Conservation (phyloP, 64 coral and sea anemone species). For the Montipora sp. region DNA sequence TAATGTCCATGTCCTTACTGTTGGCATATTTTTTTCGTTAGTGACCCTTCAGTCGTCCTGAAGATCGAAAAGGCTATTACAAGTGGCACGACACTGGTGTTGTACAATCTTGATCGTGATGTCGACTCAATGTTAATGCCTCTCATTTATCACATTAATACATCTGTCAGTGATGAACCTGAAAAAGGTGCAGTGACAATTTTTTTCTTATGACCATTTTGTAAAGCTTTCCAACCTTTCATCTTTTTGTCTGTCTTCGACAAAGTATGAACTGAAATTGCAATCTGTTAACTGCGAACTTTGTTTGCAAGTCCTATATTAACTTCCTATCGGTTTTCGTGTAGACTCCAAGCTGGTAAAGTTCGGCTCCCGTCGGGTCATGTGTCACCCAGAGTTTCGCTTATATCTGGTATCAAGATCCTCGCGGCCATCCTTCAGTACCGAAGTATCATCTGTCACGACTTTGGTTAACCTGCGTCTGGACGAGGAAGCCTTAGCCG, state of each 20-base stretch:
- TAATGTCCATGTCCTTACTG: background rate
- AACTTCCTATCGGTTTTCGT: background rate
- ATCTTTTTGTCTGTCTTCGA: background rate
- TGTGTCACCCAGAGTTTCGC: conserved; percentile 90
- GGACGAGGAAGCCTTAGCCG: conserved; percentile 73
- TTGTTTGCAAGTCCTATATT: background rate
- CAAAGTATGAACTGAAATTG: background rate
- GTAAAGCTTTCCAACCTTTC: background rate
- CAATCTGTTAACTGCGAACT: no score
- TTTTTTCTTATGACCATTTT: background rate
- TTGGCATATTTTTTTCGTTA: conserved; percentile 4
- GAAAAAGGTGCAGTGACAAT: conserved; percentile 65
- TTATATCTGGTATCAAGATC: conserved; percentile 88
- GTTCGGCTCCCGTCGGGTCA: conserved; percentile 91
- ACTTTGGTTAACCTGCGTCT: conserved; percentile 84
- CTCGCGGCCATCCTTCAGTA: conserved; percentile 71
- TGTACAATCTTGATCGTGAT: conserved; percentile 87
- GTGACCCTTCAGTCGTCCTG: conserved; percentile 80
- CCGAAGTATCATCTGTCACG: conserved; percentile 94
- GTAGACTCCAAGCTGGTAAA: conserved; percentile 84
- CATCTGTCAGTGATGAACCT: conserved; percentile 51
- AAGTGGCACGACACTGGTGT: conserved; percentile 77
- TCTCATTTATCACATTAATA: conserved; percentile 89
- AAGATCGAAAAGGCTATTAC: conserved; percentile 94
- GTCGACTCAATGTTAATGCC: conserved; percentile 97